Evolutionary conservation across 2,797 vertebrate species (phyloP).

Genomic region (Poeciliopsis paucimaculata): DNA sequence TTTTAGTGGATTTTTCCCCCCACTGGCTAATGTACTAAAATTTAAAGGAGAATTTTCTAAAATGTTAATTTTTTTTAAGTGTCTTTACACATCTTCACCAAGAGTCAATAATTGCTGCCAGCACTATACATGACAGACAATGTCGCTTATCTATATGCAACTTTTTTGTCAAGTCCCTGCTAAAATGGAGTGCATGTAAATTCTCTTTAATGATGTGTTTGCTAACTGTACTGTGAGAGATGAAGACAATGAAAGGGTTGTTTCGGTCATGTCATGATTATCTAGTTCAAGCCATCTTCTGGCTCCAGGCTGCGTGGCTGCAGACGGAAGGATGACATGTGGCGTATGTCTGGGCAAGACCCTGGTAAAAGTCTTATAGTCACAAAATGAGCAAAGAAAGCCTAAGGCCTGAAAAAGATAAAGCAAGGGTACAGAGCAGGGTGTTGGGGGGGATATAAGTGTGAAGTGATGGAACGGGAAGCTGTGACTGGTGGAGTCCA

Average conservation of each 20-base stretch:
- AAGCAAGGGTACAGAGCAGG: slow-evolving; percentile 41
- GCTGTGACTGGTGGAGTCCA: slow-evolving; percentile 67
- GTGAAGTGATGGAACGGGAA: slow-evolving; percentile 76
- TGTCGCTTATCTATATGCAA: neutral
- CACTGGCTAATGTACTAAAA: neutral
- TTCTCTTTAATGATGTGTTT: neutral
- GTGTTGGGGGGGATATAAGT: slow-evolving; percentile 49
- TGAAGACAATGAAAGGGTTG: slow-evolving; percentile 41
- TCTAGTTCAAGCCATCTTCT: slow-evolving; percentile 51
- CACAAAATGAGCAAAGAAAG: slow-evolving; percentile 70
- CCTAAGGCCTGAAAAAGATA: slow-evolving; percentile 59
- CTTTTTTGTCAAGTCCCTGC: neutral
- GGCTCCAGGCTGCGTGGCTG: slow-evolving; percentile 63
- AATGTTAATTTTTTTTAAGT: neutral
- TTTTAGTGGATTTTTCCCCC: neutral
- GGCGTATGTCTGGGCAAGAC: slow-evolving; percentile 80
- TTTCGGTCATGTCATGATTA: slow-evolving; percentile 58
- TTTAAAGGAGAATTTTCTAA: neutral
- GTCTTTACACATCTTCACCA: neutral
- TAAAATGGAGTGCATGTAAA: slow-evolving; percentile 1
- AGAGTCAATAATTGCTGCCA: neutral
- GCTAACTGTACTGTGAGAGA: slow-evolving; percentile 18
- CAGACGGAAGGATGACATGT: slow-evolving; percentile 70
- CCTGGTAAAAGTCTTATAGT: slow-evolving; percentile 76
- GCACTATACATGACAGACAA: neutral